Percentiles rank a stretch among this genome's conserved stretches.
Evolutionary conservation across 1,140 invertebrate genomes (phyloP).

Genomic region (Pseudomyrmex flavicornis): DNA sequence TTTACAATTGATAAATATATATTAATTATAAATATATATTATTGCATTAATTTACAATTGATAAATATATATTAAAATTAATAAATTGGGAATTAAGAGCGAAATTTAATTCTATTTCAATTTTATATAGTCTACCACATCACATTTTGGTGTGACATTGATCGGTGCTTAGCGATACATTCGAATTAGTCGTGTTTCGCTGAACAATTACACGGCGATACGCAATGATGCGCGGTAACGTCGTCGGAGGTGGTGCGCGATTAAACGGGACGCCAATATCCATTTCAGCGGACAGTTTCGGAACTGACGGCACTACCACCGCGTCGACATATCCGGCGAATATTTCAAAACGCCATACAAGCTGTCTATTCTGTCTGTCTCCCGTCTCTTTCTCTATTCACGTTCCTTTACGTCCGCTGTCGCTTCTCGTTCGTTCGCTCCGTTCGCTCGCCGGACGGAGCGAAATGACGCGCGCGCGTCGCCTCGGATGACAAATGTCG

Average conservation of each 20-base stretch:
- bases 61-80: too few relatives aligned
- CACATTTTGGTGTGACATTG: constrained; percentile 12
- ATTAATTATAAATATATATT: too few relatives aligned
- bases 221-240: constrained; percentile 22
- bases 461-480: constrained; percentile 60
- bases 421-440: constrained; percentile 14
- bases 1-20: too few relatives aligned
- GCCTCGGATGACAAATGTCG: constrained; percentile 69
- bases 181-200: constrained; percentile 12
- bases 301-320: constrained; percentile 14
- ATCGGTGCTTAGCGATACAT: constrained; percentile 34
- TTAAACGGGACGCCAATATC: constrained; percentile 63
- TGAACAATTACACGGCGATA: constrained; percentile 44
- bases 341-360: constrained; percentile 60
- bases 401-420: neutral
- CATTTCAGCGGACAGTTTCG: constrained; percentile 59
- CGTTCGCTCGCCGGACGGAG: constrained; percentile 11
- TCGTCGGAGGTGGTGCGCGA: constrained; percentile 29
- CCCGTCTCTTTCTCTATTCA: constrained; percentile 7
- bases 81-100: too few relatives aligned
- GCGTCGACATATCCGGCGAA: constrained; percentile 28
- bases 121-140: neutral
- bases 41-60: too few relatives aligned
- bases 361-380: constrained; percentile 33
- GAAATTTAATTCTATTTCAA: too few relatives aligned